Base-by-base conservation (phyloP, 2,797 vertebrate species). In the Morus bassanus region DNA sequence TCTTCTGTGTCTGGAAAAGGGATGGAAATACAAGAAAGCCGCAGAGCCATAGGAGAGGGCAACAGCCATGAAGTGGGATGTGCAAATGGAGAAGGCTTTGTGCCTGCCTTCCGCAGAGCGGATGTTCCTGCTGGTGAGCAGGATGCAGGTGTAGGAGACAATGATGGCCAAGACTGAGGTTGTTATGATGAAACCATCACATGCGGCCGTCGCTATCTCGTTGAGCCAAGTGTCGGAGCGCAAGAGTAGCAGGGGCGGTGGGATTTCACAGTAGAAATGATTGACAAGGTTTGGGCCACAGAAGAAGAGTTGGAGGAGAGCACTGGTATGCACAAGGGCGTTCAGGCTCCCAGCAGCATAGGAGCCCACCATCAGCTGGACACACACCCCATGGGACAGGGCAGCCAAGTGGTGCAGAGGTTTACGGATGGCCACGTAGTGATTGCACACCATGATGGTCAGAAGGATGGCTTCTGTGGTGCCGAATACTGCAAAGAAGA, bases 221-320 rank as follows among this genome's bases (percentile, higher is more conserved):
- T 74, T 19, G 72, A 91, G 11, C 5, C 39, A 18, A 18, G 30
- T 57, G 65, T 88, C 18, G 0, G 91, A 96, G 88, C 96, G 97
- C 0, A 95, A 95, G 51, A 96, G 69, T 18, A 28, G 86, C n/a
- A 70, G n/a, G 41, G 96, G 48, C 0, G 89, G 91, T 35, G 96
- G 50, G 68, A 95, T 92, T 33, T 97, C 96, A 22, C 96, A 97
- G 81, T 94, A 97, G 74, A 97, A 92, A 12, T 94, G 85, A 14
- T 91, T 68, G 61, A 92, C 4, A 1, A 76, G 10, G 23, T 89
- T 80, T 13, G 96, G 91, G 14, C 78, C 85, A 25, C 96, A 97
- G 81, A 96, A 98, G 6, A 8, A 60, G 64, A 97, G 91, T 11
- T 8, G 94, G 39, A 96, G 96, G 25, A 96, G 97, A 57, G 93